These are phyloP conservation scores for Aphaenogaster rudis DNA, from an alignment of 1,140 invertebrate species.

Conservation along the genomic window DNA sequence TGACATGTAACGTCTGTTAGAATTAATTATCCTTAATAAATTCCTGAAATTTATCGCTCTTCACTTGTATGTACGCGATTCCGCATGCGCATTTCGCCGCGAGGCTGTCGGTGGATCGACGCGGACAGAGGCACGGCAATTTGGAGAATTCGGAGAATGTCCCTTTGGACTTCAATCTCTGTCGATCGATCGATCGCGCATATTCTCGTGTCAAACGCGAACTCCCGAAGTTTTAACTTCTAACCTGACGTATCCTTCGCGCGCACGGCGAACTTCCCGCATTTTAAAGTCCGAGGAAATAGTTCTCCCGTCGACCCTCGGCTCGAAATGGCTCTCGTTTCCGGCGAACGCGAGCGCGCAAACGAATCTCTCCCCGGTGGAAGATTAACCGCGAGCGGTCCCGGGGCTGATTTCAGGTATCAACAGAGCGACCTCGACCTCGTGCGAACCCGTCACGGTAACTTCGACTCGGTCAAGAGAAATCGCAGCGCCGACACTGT, in stretches of 20 bases:
- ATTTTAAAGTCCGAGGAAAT: conserved; percentile 31
- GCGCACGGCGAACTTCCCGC: not conserved
- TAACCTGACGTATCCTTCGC: not conserved
- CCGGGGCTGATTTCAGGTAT: conserved; percentile 73
- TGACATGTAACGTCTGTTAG: not conserved
- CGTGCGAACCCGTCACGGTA: conserved; percentile 79
- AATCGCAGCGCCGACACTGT: conserved; percentile 76
- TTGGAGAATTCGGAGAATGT: conserved; percentile 48
- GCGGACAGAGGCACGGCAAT: not conserved
- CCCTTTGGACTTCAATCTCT: conserved; percentile 30
- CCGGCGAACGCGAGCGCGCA: not conserved
- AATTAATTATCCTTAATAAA: conserved; percentile 55
- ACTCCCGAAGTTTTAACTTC: conserved; percentile 8
- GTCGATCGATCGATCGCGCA: conserved; percentile 48
- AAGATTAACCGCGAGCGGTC: conserved; percentile 14
- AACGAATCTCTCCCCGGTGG: not conserved
- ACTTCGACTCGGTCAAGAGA: conserved; percentile 78
- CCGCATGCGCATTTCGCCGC: conserved; percentile 23
- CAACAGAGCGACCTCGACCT: conserved; percentile 82
- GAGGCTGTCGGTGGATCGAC: not conserved
- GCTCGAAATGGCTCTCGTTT: not conserved
- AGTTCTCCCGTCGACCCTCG: not conserved
- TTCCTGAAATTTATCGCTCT: conserved; percentile 43
- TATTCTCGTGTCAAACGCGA: conserved; percentile 8
- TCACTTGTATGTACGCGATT: conserved; percentile 14